Evolutionary conservation across 2,113 vertebrate species (phyloP).

Genomic region (Corvus moneduloides): DNA sequence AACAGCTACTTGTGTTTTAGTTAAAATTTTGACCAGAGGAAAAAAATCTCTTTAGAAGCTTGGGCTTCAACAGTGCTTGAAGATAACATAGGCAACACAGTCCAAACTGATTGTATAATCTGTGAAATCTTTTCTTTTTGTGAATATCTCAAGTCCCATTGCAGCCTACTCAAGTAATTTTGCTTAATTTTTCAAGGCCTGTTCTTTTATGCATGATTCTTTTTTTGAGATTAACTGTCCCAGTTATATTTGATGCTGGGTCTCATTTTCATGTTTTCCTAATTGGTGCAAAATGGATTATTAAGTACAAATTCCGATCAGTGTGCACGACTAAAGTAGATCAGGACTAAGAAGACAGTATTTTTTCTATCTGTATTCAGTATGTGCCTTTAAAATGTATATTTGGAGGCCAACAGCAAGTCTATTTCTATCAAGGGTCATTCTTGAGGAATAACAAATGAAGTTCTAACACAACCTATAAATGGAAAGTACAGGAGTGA

Average conservation of each 20-base stretch:
- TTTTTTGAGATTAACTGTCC: background rate
- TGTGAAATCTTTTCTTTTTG: background rate
- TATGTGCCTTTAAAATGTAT: background rate
- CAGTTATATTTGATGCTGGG: background rate
- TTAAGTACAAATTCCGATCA: background rate
- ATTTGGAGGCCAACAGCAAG: background rate
- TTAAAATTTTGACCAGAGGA: background rate
- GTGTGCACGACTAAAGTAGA: background rate
- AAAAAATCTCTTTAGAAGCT: background rate
- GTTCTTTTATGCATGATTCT: background rate
- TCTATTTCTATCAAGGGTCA: background rate
- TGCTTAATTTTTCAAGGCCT: slow-evolving; percentile 11
- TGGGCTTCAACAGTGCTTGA: background rate
- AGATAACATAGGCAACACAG: background rate
- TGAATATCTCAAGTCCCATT: background rate
- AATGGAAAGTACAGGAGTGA: background rate
- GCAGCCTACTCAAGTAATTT: slow-evolving; percentile 1
- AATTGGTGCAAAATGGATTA: slow-evolving; percentile 33
- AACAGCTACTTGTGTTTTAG: background rate
- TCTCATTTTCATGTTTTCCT: slow-evolving; percentile 22
- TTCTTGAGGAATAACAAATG: background rate
- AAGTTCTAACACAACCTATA: background rate
- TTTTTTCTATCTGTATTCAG: background rate
- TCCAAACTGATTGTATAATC: background rate
- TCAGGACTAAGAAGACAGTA: background rate